A percentile compares a stretch with the other conserved stretches of the same genome.
phyloP scores from a whole-genome alignment of 2,888 invertebrate species.

The Deilephila porcellus region DNA sequence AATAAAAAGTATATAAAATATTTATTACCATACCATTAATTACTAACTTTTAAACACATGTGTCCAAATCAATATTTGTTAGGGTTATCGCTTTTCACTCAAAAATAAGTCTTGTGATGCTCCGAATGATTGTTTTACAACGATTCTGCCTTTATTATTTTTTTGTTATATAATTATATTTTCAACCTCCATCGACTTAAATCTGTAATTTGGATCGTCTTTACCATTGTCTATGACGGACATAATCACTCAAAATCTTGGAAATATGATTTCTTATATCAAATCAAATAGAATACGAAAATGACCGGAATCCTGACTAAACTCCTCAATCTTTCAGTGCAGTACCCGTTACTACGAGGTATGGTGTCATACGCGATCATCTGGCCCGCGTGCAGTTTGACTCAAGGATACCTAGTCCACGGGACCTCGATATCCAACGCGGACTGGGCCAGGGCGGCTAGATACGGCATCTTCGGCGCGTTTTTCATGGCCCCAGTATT shows the following conservation, averaged over 20 bases:
- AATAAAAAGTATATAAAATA: no score
- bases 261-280: background rate
- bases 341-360: conserved; percentile 82
- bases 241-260: background rate
- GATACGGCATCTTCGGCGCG: conserved; percentile 89
- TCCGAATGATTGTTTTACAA: no score
- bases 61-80: no score
- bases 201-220: background rate
- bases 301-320: conserved; percentile 75
- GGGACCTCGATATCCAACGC: conserved; percentile 56
- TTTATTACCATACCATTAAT: no score
- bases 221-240: background rate
- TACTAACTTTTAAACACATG: no score
- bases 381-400: conserved; percentile 89
- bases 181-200: background rate
- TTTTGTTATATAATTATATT: no score
- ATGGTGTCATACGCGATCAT: conserved; percentile 89
- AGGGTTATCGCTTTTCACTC: no score
- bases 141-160: no score
- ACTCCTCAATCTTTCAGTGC: conserved; percentile 69
- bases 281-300: conserved; percentile 29
- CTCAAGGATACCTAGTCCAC: conserved; percentile 84
- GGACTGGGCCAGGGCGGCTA: conserved; percentile 86
- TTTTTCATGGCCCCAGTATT: conserved; percentile 91
- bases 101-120: no score